Evolutionary conservation across 2,797 vertebrate species (phyloP).

Genomic region (Hoplostethus atlanticus): DNA sequence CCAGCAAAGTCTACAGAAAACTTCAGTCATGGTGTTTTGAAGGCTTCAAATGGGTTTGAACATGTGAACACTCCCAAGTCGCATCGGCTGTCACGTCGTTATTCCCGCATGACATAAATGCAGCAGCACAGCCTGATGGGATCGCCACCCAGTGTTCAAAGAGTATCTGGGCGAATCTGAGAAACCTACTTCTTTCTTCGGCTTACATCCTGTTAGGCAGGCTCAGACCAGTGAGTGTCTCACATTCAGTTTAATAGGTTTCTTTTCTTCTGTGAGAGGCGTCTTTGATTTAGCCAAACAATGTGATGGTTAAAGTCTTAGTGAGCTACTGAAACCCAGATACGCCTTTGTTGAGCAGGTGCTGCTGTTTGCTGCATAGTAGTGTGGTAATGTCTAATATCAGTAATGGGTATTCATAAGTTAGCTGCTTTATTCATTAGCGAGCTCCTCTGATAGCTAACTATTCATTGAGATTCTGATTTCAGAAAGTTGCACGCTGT

Average conservation of each 20-base stretch:
- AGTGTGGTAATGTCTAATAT: too few relatives aligned
- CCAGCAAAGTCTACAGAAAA: slow-evolving; percentile 7
- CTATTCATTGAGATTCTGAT: neutral
- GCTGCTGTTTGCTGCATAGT: too few relatives aligned
- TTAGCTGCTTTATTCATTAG: too few relatives aligned
- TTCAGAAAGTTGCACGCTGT: neutral
- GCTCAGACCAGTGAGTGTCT: too few relatives aligned
- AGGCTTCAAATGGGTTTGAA: slow-evolving; percentile 23
- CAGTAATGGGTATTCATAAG: neutral
- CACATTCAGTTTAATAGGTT: too few relatives aligned
- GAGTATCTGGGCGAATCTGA: slow-evolving; percentile 3
- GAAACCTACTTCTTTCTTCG: neutral
- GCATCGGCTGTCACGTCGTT: neutral
- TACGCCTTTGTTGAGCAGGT: too few relatives aligned
- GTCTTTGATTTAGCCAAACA: slow-evolving; percentile 29
- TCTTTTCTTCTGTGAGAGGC: slow-evolving; percentile 35
- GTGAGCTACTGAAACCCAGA: neutral
- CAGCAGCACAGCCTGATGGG: slow-evolving; percentile 18
- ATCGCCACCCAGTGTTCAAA: slow-evolving; percentile 29
- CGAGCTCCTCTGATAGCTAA: neutral
- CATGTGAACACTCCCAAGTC: neutral
- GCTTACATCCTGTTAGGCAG: too few relatives aligned
- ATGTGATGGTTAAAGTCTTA: slow-evolving; percentile 20
- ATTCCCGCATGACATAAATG: slow-evolving; percentile 21
- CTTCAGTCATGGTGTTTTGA: neutral